Percentiles rank a stretch among this genome's conserved stretches.
phyloP scores from a whole-genome alignment of 2,797 vertebrate genomes.

The Gadopsis marmoratus region DNA sequence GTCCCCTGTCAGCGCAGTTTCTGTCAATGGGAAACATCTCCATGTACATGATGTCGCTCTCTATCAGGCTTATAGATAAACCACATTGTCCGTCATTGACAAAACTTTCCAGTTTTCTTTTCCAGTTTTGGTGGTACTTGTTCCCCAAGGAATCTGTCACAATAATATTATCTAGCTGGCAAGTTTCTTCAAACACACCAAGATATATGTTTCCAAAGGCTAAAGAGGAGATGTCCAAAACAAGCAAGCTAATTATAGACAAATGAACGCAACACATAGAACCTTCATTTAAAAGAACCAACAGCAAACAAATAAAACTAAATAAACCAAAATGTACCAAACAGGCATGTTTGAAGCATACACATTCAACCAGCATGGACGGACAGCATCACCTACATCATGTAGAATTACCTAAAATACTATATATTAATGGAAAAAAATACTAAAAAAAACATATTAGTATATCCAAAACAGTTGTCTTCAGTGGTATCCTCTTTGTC shows the following conservation, averaged over 20 bases:
- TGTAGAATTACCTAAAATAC: conserved; percentile 68
- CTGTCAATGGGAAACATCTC: conserved; percentile 48
- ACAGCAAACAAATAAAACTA: conserved; percentile 77
- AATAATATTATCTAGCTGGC: conserved; percentile 47
- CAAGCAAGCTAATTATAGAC: conserved; percentile 79
- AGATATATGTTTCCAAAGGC: conserved; percentile 47
- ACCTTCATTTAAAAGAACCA: conserved; percentile 81
- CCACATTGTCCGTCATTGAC: conserved; percentile 11
- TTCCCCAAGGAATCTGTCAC: conserved; percentile 47
- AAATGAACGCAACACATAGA: conserved; percentile 80
- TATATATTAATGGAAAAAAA: conserved; percentile 63
- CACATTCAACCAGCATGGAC: conserved; percentile 76
- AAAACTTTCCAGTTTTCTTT: conserved; percentile 54
- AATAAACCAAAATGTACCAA: conserved; percentile 78
- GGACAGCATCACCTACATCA: conserved; percentile 71
- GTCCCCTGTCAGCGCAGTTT: conserved; percentile 54
- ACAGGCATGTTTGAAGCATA: conserved; percentile 67
- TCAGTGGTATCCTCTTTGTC: conserved; percentile 65
- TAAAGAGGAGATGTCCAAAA: conserved; percentile 45
- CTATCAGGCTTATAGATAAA: conserved; percentile 26
- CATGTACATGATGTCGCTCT: conserved; percentile 19
- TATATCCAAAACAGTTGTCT: conserved; percentile 57
- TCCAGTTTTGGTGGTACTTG: conserved; percentile 34
- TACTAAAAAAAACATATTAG: conserved; percentile 50
- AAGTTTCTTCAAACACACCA: conserved; percentile 54